Base-by-base conservation (phyloP, 1,140 invertebrate genomes). In the Pseudobourletiella spinata region DNA sequence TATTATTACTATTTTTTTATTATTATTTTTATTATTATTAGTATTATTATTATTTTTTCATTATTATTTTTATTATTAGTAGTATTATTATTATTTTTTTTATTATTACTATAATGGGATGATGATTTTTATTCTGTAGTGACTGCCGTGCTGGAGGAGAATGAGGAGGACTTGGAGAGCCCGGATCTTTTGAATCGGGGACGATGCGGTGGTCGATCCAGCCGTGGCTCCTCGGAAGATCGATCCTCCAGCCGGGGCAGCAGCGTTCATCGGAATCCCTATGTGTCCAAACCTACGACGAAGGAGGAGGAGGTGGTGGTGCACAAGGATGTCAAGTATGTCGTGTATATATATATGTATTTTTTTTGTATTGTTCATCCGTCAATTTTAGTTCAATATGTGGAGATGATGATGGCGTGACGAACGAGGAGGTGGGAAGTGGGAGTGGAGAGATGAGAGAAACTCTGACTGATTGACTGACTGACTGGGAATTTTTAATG, bases 181-280 rank as follows among this genome's bases (percentile, higher is more conserved):
- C 42, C 57, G 18, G 30, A 51, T 42, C 46, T 56, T 20, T 48
- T 46, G 22, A 20, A 18, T 55, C 39, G 46, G 35, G 61, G 48
- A 15, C 20, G 26, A 43, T 25, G 42, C 1, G 54, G 65, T 44
- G 61, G 61, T 1, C 24, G 61, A 48, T 64, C 66, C n/a, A 69
- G 68, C 61, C 46, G 68, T 28, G 65, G 63, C 0, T 69, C 68
- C 20, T 66, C 64, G 8, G 68, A 69, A 55, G 68, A 69, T 50
- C 44, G 68, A 28, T 64, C 61, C 20, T 69, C 68, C 2, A 65
- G 64, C 57, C 50, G 68, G 29, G 65, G 68, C 29, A 66, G 64
- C 20, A 69, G 64, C 52, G 62, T 61, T 29, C 61, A 64, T n/a
- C 39, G 63, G 1, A 26, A 26, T 32, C 43, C 59, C 2, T 11